phyloP scores from a whole-genome alignment of 2,113 vertebrate genomes.

The Jaculus jaculus region DNA sequence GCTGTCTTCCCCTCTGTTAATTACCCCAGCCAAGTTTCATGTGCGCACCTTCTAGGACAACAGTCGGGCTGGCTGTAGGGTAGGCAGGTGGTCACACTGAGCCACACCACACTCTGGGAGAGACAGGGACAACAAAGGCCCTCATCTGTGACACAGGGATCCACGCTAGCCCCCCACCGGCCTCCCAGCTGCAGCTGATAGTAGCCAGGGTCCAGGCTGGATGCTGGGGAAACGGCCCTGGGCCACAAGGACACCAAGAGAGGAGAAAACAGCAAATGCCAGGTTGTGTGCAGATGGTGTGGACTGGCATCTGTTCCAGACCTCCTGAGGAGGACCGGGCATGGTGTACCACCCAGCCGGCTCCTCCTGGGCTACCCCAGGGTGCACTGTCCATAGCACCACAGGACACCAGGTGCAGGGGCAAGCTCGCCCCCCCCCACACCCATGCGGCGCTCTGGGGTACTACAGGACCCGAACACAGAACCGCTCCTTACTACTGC shows the following conservation, averaged over 20 bases:
- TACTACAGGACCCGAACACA: neutral
- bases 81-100: accelerated
- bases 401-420: accelerated
- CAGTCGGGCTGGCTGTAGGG: neutral
- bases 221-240: neutral
- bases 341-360: too few relatives aligned
- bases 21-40: accelerated
- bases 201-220: neutral
- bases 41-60: accelerated
- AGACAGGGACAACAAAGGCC: neutral
- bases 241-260: neutral
- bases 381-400: accelerated
- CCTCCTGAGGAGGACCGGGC: neutral
- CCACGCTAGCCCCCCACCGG: accelerated
- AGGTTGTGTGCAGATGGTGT: neutral
- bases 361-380: neutral
- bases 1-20: too few relatives aligned
- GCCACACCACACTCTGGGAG: neutral
- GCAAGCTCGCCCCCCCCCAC: neutral
- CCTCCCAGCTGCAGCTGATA: neutral
- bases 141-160: neutral
- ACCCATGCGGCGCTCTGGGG: neutral
- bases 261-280: neutral
- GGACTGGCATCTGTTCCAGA: neutral
- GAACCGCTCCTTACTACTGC: neutral